Evolutionary conservation across 2,888 invertebrate genomes (phyloP), one percentile per base, ranked within the genome.

Genomic region (Hemaris fuciformis): DNA sequence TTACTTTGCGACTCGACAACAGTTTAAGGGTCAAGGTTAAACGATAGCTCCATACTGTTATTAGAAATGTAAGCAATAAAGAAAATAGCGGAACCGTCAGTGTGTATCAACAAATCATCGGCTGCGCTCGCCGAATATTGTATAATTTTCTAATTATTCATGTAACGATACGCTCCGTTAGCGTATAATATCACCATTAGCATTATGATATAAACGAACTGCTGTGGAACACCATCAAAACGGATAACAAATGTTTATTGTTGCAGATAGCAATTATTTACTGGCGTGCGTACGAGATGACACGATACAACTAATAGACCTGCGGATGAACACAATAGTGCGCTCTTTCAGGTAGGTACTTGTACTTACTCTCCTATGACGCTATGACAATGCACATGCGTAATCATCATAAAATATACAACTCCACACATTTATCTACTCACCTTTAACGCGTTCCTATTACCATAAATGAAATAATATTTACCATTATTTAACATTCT

Each of bases 261-360:
- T 93, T 91, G 76, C 94, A 97, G 99, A 99, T 93, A 95, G 96
- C 74, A 96, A 96, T 89, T 97, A 96, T 87, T 94, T 99, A 72
- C 92, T 99, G 79, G 96, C 97, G 79, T 99, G 99, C 85, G 97
- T 98, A 60, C 94, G 99, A 75, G 99, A 99, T 87, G 99, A 99
- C 90, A 97, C 98, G 20, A 94, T 99, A 74, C 98, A 98, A 85
- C 93, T 99, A 62, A 95, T 99, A 84, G 99, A 99, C 92, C 94
- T 99, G 69, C 94, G 99, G 82, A 98, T 97, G 96, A 98, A 98
- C 91, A 96, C 97, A 87, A 97, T 99, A 66, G 94, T 98, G 66
- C 95, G 96, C 68, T 96, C 98, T 63, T 98, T 98, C 92, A 96
- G 96, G 98, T 98, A 96, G 96, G 98, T 98, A 94, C 57, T 58